These are phyloP conservation scores for Macrotus californicus DNA, from an alignment of 2,113 vertebrate species.

Conservation along the genomic window DNA sequence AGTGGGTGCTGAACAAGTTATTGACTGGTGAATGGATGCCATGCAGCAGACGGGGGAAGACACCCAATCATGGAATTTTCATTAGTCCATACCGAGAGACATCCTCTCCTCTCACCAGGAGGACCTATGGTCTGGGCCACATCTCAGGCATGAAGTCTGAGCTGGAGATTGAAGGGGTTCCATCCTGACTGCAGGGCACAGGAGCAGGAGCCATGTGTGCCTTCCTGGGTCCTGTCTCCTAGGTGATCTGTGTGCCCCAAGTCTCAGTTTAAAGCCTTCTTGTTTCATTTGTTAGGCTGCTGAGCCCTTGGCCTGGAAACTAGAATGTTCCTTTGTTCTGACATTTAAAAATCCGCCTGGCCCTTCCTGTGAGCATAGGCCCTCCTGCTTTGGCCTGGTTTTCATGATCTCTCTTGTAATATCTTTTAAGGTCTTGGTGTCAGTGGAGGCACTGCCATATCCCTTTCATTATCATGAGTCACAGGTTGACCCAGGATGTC, in stretches of 20 bases:
- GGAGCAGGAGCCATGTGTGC: neutral
- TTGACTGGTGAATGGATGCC: neutral
- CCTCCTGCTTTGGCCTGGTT: neutral
- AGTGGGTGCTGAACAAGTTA: neutral
- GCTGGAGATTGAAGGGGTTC: neutral
- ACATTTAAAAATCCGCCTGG: neutral
- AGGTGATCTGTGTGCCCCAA: neutral
- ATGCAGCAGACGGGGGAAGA: neutral
- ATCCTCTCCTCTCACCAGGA: neutral
- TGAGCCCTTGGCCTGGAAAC: neutral
- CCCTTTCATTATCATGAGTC: neutral
- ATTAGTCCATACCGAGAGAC: neutral
- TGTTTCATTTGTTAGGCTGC: neutral
- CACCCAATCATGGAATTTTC: neutral
- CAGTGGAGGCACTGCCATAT: neutral
- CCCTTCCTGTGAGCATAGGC: neutral
- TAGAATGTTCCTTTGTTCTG: neutral
- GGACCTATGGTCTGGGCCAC: neutral
- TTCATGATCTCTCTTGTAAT: neutral
- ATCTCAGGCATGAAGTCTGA: neutral
- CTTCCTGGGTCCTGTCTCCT: neutral
- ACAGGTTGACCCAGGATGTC: neutral
- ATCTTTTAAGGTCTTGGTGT: neutral
- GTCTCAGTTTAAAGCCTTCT: neutral
- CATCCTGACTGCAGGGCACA: neutral